These are phyloP conservation scores for Trachelus stipa DNA, from an alignment of 2,888 invertebrate species.

Conservation along the genomic window DNA sequence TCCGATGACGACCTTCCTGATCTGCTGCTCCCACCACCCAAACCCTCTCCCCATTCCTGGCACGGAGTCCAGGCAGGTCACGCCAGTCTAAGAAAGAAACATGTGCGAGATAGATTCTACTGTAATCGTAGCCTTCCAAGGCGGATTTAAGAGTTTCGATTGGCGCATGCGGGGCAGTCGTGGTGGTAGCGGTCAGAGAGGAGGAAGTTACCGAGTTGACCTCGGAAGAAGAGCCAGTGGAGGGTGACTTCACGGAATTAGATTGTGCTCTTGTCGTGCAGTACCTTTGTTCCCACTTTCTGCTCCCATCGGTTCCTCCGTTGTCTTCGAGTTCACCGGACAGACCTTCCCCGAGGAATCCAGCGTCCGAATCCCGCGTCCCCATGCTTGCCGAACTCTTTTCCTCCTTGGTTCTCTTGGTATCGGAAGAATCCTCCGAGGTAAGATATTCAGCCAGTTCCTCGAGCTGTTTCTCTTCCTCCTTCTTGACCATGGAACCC, in stretches of 20 bases:
- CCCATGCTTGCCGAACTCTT: neutral
- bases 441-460: neutral
- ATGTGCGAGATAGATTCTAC: conserved; percentile 64
- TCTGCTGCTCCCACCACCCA: conserved; percentile 67
- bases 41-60: conserved; percentile 37
- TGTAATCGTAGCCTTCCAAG: conserved; percentile 59
- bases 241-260: conserved; percentile 21
- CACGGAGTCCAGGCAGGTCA: conserved; percentile 32
- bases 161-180: conserved; percentile 32
- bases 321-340: neutral
- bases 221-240: conserved; percentile 19
- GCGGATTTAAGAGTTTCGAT: conserved; percentile 42
- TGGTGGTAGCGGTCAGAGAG: conserved; percentile 19
- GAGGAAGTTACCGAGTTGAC: conserved; percentile 30
- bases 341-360: neutral
- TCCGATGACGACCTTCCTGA: conserved; percentile 66
- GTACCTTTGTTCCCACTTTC: neutral
- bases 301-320: neutral
- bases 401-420: neutral
- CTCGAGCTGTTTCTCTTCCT: neutral
- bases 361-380: neutral
- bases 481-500: neutral
- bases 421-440: neutral
- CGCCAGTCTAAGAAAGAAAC: conserved; percentile 66
- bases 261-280: conserved; percentile 19